Evolutionary conservation across 2,113 vertebrate genomes (phyloP), one percentile per base, ranked within the genome.

Genomic region (Nothoprocta perdicaria): DNA sequence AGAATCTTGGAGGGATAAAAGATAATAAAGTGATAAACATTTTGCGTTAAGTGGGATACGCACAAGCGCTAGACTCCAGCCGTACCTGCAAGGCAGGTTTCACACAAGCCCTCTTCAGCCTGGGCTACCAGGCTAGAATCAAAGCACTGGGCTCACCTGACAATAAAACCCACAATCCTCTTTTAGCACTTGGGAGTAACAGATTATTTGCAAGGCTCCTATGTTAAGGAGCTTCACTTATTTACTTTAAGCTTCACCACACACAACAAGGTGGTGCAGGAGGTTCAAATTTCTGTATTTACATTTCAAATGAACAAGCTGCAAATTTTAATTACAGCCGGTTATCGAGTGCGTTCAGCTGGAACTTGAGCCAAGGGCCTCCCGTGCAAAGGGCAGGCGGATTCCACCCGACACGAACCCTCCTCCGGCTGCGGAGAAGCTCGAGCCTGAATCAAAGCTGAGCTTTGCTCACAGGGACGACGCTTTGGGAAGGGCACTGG

Each of bases 1-100:
- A 97, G 92, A 96, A 96, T 81, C 94, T 94, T 92, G 86, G 86
- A 94, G 92, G 29, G 94, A 89, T 52, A 67, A 84, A 91, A 94
- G 92, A 90, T 63, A 93, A 96, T 92, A 52, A 41, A 94, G 86
- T 80, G 48, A 91, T 17, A 74, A 92, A 58, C 29, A 46, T 92
- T 92, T 95, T 63, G 95, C 91, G 93, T 87, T 58, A 87, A 65
- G 93, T 41, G 65, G 24, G 53, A 86, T 48, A 68, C 52, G 79
- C 53, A 17, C 10, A 19, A 41, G 40, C 48, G 50, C 57, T 27
- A 58, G 48, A 45, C 16, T 68, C 55, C 74, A 81, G 23, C 14
- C 48, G 61, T 53, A 86, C 6, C 41, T 45, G 29, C 48, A 84
- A 60, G 33, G 24, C 66, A 50, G 8, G 40, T 55, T 50, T 62